A percentile compares a stretch with the other conserved stretches of the same genome.
These are phyloP conservation scores for Copidosoma floridanum DNA, from an alignment of 1,140 invertebrate species.

Conservation along the genomic window DNA sequence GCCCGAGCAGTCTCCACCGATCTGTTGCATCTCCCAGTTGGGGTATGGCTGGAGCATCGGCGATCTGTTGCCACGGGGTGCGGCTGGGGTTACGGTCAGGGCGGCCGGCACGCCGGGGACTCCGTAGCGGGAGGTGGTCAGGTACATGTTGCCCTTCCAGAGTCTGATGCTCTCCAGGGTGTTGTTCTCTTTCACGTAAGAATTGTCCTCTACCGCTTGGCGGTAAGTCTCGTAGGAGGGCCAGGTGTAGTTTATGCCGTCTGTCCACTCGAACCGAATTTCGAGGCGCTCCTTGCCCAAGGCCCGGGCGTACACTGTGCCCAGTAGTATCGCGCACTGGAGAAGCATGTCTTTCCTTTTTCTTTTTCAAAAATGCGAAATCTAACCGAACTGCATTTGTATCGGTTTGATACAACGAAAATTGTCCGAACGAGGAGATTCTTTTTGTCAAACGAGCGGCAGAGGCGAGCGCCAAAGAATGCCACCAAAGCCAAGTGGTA, in stretches of 20 bases:
- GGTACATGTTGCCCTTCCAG: slow-evolving; percentile 63
- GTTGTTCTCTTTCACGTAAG: slow-evolving; percentile 64
- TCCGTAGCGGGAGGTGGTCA: slow-evolving; percentile 66
- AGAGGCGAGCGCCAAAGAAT: too few species aligned
- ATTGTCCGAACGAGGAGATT: too few species aligned
- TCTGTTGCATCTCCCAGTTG: slow-evolving; percentile 64
- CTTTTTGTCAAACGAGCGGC: too few species aligned
- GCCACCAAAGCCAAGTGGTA: too few species aligned
- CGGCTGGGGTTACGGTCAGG: slow-evolving; percentile 59
- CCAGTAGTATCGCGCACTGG: too few species aligned
- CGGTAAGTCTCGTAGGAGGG: slow-evolving; percentile 47
- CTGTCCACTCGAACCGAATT: slow-evolving; percentile 53
- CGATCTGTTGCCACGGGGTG: slow-evolving; percentile 54
- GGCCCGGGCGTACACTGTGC: too few species aligned
- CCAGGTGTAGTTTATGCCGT: slow-evolving; percentile 50
- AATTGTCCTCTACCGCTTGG: slow-evolving; percentile 50
- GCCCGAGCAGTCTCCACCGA: slow-evolving; percentile 61
- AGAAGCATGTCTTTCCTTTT: too few species aligned
- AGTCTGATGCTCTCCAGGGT: slow-evolving; percentile 64
- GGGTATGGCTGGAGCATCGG: slow-evolving; percentile 66
- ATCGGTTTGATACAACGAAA: too few species aligned
- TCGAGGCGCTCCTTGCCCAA: too few species aligned
- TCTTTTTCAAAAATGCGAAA: too few species aligned
- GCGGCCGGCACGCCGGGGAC: slow-evolving; percentile 67
- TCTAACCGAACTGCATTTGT: too few species aligned